Evolutionary conservation across 2,888 invertebrate genomes (phyloP).

Genomic region (Harpalus rufipes): DNA sequence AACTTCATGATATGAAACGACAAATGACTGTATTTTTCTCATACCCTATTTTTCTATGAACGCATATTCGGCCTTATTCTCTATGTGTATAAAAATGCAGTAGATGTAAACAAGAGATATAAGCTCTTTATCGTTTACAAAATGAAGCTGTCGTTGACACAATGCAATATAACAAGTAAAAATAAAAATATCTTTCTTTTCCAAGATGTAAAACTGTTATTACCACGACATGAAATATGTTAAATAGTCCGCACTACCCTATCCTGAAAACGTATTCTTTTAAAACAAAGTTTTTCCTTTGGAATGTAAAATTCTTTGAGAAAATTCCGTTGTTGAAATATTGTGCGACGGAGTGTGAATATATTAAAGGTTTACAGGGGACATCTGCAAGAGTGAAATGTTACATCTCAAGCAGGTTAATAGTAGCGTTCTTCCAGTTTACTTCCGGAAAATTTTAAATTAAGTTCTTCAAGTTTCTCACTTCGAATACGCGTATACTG

Average conservation of each 20-base stretch:
- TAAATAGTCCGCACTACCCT: background rate
- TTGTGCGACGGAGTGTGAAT: background rate
- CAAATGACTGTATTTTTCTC: too few relatives aligned
- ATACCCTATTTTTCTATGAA: too few relatives aligned
- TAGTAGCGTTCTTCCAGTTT: background rate
- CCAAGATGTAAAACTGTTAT: background rate
- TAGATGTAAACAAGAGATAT: background rate
- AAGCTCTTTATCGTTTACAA: background rate
- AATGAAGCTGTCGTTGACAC: background rate
- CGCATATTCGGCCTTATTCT: too few relatives aligned
- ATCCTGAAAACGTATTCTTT: background rate
- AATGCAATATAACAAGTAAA: background rate
- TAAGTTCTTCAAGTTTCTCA: background rate
- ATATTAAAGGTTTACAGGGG: background rate
- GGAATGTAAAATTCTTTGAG: background rate
- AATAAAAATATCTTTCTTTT: constrained; percentile 1
- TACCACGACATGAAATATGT: constrained; percentile 5
- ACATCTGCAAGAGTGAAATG: constrained; percentile 4
- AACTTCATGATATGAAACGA: too few relatives aligned
- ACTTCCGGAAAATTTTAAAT: background rate
- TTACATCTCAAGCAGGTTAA: background rate
- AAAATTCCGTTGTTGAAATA: background rate
- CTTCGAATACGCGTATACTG: background rate
- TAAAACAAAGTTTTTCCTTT: background rate
- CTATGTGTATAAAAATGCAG: background rate